phyloP scores from a whole-genome alignment of 2,797 vertebrate genomes.

The Enteromius paludinosus region DNA sequence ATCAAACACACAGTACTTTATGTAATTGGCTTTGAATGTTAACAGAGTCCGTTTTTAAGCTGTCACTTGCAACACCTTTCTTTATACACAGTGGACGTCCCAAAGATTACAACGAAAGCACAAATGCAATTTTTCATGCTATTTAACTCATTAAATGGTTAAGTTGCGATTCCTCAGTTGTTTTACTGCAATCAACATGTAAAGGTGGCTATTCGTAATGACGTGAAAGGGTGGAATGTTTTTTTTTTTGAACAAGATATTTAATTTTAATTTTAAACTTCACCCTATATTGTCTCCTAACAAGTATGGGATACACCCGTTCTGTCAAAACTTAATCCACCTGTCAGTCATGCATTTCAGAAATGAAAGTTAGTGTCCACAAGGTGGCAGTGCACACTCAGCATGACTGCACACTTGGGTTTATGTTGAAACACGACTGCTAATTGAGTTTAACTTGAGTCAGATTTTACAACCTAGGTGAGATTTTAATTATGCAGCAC shows the following conservation, averaged over 20 bases:
- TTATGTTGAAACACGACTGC: background rate
- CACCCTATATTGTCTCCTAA: conserved; percentile 20
- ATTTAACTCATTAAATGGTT: conserved; percentile 46
- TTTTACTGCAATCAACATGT: background rate
- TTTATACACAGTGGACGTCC: conserved; percentile 12
- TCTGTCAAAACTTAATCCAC: conserved; percentile 8
- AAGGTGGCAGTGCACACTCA: conserved; percentile 38
- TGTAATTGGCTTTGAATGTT: conserved; percentile 25
- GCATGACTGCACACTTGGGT: background rate
- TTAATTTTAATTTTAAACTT: background rate
- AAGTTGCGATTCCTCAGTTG: background rate
- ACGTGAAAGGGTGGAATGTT: conserved; percentile 1
- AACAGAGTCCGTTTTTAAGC: conserved; percentile 22
- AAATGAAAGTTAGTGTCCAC: conserved; percentile 7
- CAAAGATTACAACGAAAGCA: conserved; percentile 37
- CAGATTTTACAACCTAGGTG: background rate
- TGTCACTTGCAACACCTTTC: conserved; percentile 7
- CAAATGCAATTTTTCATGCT: conserved; percentile 32
- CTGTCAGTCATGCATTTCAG: background rate
- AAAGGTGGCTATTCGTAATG: background rate
- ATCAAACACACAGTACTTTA: background rate
- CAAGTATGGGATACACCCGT: background rate
- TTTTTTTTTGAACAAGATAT: background rate
- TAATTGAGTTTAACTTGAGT: background rate
- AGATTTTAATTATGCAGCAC: background rate